Evolutionary conservation across 2,797 vertebrate species (phyloP).

Genomic region (Simalia tracyae): DNA sequence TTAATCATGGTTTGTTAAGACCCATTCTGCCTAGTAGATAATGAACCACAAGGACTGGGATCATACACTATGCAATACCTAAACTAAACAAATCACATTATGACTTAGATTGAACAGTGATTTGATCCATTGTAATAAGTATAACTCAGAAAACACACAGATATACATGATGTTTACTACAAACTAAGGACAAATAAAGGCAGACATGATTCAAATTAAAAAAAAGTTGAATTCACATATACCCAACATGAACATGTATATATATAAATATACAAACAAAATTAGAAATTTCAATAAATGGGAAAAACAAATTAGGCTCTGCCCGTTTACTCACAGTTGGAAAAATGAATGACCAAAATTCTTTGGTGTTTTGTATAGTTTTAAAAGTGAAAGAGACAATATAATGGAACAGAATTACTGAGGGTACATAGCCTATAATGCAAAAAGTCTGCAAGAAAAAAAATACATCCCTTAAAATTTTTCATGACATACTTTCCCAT

Average conservation of each 20-base stretch:
- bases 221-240: background rate
- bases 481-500: background rate
- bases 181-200: background rate
- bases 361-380: conserved; percentile 89
- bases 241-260: background rate
- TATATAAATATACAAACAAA: background rate
- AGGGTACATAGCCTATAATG: conserved; percentile 85
- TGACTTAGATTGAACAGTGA: background rate
- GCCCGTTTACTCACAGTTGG: conserved; percentile 82
- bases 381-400: conserved; percentile 88
- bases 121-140: background rate
- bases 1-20: background rate
- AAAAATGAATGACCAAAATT: conserved; percentile 92
- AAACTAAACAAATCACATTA: background rate
- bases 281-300: background rate
- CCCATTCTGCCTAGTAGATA: background rate
- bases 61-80: background rate
- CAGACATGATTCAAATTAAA: background rate
- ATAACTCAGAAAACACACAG: background rate
- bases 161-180: background rate
- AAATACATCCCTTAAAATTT: background rate
- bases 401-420: conserved; percentile 91
- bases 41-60: background rate
- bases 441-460: conserved; percentile 82
- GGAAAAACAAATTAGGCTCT: background rate